Evolutionary conservation across 2,113 vertebrate genomes (phyloP).

Genomic region (Chaetodon auriga): DNA sequence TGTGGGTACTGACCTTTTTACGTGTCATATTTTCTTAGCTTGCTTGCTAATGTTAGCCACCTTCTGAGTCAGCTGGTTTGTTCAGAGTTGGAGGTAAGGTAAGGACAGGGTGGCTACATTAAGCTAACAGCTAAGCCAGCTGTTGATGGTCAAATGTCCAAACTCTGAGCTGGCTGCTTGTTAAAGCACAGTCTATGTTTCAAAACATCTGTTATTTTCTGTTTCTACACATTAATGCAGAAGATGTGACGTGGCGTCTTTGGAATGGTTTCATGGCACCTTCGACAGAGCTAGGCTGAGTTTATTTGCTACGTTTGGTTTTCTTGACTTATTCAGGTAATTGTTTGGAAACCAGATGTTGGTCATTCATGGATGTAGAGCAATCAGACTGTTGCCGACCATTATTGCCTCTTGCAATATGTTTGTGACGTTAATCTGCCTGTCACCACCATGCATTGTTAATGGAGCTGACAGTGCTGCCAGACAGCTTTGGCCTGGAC

Average conservation of each 20-base stretch:
- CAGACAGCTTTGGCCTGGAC: conserved; percentile 34
- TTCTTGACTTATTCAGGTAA: neutral
- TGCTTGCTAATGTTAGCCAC: neutral
- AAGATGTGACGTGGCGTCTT: neutral
- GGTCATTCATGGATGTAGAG: neutral
- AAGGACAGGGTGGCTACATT: neutral
- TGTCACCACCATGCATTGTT: conserved; percentile 30
- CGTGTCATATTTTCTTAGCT: neutral
- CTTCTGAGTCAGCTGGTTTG: neutral
- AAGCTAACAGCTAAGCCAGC: neutral
- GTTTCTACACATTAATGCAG: neutral
- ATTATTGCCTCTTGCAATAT: conserved; percentile 16
- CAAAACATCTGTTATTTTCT: neutral
- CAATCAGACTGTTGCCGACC: neutral
- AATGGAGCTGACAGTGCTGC: conserved; percentile 55
- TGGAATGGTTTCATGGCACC: too few relatives aligned
- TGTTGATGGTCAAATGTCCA: too few relatives aligned
- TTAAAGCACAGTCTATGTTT: neutral
- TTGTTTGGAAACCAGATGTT: neutral
- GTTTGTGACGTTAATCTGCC: conserved; percentile 36
- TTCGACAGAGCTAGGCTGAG: neutral
- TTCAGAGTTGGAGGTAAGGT: too few relatives aligned
- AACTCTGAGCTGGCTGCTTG: too few relatives aligned
- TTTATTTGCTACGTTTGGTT: neutral
- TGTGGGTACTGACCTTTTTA: neutral